These are phyloP conservation scores for Thymelicus acteon DNA, from an alignment of 2,888 invertebrate genomes.

Conservation along the genomic window DNA sequence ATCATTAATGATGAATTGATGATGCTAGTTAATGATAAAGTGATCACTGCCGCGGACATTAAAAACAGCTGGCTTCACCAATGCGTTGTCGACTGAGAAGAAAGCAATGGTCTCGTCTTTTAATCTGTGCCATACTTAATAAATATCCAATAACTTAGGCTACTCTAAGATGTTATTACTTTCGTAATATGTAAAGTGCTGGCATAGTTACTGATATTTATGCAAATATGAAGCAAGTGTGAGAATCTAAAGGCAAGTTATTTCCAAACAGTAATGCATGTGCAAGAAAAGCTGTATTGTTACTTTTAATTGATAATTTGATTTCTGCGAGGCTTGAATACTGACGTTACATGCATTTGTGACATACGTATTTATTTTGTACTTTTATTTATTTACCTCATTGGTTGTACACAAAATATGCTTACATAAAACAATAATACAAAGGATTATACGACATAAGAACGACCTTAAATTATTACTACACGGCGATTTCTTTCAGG, in stretches of 20 bases:
- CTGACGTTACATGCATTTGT: too few species aligned
- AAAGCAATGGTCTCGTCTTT: not conserved
- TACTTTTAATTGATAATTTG: not conserved
- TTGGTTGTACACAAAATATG: too few species aligned
- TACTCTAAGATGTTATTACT: slow-evolving; percentile 22
- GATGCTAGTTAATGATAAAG: not conserved
- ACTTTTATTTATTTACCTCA: too few species aligned
- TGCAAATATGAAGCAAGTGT: slow-evolving; percentile 28
- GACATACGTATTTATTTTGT: too few species aligned
- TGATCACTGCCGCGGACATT: too few species aligned
- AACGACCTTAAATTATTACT: too few species aligned
- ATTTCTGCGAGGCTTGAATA: not conserved
- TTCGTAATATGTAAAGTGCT: slow-evolving; percentile 25
- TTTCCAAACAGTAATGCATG: slow-evolving; percentile 30
- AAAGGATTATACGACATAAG: too few species aligned
- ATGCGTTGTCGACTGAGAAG: too few species aligned
- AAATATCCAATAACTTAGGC: slow-evolving; percentile 16
- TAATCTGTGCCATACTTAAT: slow-evolving; percentile 3
- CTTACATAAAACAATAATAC: too few species aligned
- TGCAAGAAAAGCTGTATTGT: slow-evolving; percentile 12
- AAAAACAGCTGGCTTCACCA: too few species aligned
- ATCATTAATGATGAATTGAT: too few species aligned
- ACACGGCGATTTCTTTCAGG: too few species aligned
- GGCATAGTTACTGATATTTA: slow-evolving; percentile 26
- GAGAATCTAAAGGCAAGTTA: slow-evolving; percentile 23